Evolutionary conservation across 2,797 vertebrate species (phyloP).

Genomic region (Diglossa cyanea): DNA sequence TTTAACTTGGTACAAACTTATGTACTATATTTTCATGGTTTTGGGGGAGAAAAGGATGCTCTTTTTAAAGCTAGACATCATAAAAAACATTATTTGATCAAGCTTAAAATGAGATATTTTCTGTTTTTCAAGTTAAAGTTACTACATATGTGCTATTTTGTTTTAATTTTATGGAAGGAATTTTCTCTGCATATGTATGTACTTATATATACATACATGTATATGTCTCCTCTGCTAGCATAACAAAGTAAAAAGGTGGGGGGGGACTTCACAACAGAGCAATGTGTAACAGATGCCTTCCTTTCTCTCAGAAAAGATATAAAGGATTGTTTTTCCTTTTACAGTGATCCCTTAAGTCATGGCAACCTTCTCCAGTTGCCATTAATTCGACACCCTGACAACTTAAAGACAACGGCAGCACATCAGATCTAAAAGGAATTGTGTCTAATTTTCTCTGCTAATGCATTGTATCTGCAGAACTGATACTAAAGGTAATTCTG

Average conservation of each 20-base stretch:
- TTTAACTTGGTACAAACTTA: background rate
- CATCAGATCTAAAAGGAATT: slow-evolving; percentile 75
- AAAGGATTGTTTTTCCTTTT: slow-evolving; percentile 69
- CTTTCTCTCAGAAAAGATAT: slow-evolving; percentile 38
- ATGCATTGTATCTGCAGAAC: slow-evolving; percentile 76
- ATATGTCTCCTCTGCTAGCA: background rate
- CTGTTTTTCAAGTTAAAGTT: background rate
- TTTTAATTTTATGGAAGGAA: background rate
- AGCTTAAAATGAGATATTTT: background rate
- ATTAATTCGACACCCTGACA: slow-evolving; percentile 64
- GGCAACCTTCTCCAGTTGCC: slow-evolving; percentile 69
- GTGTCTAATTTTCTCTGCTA: slow-evolving; percentile 75
- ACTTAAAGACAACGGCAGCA: slow-evolving; percentile 78
- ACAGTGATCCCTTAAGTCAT: slow-evolving; percentile 64
- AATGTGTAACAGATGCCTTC: slow-evolving; percentile 75
- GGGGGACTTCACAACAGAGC: background rate
- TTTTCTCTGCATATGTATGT: background rate
- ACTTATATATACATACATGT: background rate
- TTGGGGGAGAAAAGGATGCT: accelerated
- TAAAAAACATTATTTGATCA: background rate
- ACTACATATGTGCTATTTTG: background rate
- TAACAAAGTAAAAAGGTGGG: background rate
- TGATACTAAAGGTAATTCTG: slow-evolving; percentile 83
- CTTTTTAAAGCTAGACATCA: background rate
- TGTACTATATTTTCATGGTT: background rate